Percentiles rank a stretch among this genome's conserved stretches.
Evolutionary conservation across 2,797 vertebrate species (phyloP).

Genomic region (Anabacerthia variegaticeps): DNA sequence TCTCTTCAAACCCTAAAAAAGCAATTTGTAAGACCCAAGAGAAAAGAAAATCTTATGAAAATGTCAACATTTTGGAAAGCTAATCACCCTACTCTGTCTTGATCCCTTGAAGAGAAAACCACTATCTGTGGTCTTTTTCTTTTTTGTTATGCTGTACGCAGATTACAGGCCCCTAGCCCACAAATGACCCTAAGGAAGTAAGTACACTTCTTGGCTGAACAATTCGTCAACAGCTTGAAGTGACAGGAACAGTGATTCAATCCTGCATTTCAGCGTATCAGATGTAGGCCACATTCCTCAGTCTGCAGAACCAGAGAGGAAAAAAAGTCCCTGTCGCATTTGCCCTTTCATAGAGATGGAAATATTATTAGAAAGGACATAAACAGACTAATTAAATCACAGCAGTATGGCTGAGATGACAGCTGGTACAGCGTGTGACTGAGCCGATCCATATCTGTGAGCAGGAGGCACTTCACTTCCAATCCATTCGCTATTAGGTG

Average conservation of each 20-base stretch:
- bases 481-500: conserved; percentile 87
- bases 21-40: neutral
- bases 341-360: conserved; percentile 98
- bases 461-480: conserved; percentile 88
- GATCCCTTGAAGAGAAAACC: conserved; percentile 17
- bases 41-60: neutral
- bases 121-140: neutral
- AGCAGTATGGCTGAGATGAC: conserved; percentile 98
- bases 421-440: conserved; percentile 99
- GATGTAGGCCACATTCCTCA: conserved; percentile 91
- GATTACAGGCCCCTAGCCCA: conserved; percentile 64
- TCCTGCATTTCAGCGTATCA: conserved; percentile 82
- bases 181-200: conserved; percentile 78
- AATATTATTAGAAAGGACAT: conserved; percentile 99
- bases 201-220: conserved; percentile 80
- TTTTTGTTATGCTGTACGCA: conserved; percentile 1
- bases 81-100: neutral
- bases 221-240: conserved; percentile 85
- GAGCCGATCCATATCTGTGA: conserved; percentile 98
- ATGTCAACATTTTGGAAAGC: neutral
- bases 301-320: conserved; percentile 82
- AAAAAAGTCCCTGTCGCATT: conserved; percentile 89
- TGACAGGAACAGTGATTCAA: conserved; percentile 81
- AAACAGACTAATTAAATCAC: conserved; percentile 99
- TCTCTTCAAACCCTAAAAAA: neutral